Evolutionary conservation across 2,113 vertebrate genomes (phyloP), one percentile per base, ranked within the genome.

Genomic region (Phainopepla nitens): DNA sequence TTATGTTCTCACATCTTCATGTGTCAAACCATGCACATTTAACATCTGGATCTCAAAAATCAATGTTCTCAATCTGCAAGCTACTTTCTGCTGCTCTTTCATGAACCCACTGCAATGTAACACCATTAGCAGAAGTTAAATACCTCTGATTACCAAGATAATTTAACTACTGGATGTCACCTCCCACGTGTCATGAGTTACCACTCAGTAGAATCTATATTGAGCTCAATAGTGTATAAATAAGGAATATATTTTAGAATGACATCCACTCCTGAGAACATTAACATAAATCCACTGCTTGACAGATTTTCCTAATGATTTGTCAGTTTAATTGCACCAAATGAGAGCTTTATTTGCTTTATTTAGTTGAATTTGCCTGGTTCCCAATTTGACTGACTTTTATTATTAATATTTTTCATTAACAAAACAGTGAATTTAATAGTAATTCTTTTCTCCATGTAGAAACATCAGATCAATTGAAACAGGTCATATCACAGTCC

Each of bases 1-100:
- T 94, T 89, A 95, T 89, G 82, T 92, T 94, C 91, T 90, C 80
- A 77, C 8, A 8, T 87, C 80, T 87, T 58, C 56, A 14, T 71
- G 64, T 83, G 80, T 85, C 94, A 95, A 95, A 89, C 54, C 3
- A 14, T 89, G 78, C 64, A 75, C 84, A 94, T 93, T 95, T 91
- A 95, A 95, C 94, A 92, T 94, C 93, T 75, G 94, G 76, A 90
- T 89, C 87, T 80, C 66, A 73, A 73, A 91, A 96, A 94, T 86
- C 82, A 73, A 70, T 95, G 82, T 60, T 33, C 29, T 57, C 56
- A 35, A 62, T 87, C 78, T 80, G 62, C 36, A 86, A 82, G 35
- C 47, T 70, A 33, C 90, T 93, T 91, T 82, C 25, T 77, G 70
- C 50, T 82, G 62, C 50, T 82, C 45, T 61, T 80, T 42, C 36